Percentiles rank a stretch among this genome's conserved stretches.
phyloP scores from a whole-genome alignment of 2,797 vertebrate genomes.

The Pagetopsis macropterus region DNA sequence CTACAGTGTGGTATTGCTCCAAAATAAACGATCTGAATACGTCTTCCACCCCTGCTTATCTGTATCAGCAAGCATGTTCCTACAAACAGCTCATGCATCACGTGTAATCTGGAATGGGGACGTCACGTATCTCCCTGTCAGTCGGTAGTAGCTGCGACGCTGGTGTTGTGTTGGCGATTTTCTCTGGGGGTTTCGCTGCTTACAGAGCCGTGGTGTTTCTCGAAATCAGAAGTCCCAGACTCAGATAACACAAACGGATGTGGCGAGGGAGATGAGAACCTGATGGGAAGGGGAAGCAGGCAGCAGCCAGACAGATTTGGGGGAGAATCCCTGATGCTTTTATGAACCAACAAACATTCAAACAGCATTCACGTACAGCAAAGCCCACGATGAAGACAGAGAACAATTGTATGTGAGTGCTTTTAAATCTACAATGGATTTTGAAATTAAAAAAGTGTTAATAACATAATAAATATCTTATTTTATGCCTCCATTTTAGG shows the following conservation, averaged over 20 bases:
- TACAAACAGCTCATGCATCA: slow-evolving; percentile 47
- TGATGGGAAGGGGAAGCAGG: slow-evolving; percentile 41
- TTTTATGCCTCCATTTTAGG: background rate
- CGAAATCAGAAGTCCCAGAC: slow-evolving; percentile 44
- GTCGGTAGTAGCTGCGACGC: slow-evolving; percentile 11
- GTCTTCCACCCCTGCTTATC: background rate
- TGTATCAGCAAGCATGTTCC: slow-evolving; percentile 30
- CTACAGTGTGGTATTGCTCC: background rate
- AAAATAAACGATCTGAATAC: slow-evolving; percentile 5
- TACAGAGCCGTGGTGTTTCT: slow-evolving; percentile 33
- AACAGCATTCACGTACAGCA: background rate
- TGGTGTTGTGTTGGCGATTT: slow-evolving; percentile 28
- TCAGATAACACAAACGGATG: slow-evolving; percentile 43
- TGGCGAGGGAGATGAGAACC: slow-evolving; percentile 20
- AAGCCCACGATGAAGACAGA: too few relatives aligned
- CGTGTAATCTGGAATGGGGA: slow-evolving; percentile 42
- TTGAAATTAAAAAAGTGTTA: background rate
- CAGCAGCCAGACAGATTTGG: slow-evolving; percentile 30
- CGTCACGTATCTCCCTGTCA: slow-evolving; percentile 28
- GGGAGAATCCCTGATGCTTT: slow-evolving; percentile 4
- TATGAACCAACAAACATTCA: background rate
- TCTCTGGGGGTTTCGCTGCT: slow-evolving; percentile 11
- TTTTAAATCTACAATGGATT: background rate
- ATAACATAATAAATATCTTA: background rate
- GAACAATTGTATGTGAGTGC: background rate